Evolutionary conservation across 2,797 vertebrate species (phyloP).

Genomic region (Microctenopoma stevenorrisi): DNA sequence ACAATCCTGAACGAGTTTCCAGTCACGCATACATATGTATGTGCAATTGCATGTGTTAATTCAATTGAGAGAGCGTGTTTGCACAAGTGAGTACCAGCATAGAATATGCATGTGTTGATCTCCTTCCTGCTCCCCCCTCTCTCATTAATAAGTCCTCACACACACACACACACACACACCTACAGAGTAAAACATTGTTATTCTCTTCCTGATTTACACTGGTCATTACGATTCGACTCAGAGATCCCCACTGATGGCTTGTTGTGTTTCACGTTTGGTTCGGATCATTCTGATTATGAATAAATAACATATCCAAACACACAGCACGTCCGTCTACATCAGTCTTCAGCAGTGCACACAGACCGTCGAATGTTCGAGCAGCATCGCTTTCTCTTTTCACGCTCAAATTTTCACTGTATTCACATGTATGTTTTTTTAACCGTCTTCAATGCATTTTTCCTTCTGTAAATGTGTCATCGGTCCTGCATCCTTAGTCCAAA

Average conservation of each 20-base stretch:
- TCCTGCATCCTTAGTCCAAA: too few species aligned
- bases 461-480: too few species aligned
- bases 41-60: constrained; percentile 44
- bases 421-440: too few species aligned
- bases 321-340: constrained; percentile 49
- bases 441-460: too few species aligned
- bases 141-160: constrained; percentile 30
- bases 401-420: too few species aligned
- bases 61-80: constrained; percentile 21
- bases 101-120: constrained; percentile 55
- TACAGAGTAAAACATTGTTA: constrained; percentile 25
- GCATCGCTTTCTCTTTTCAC: too few species aligned
- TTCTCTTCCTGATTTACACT: constrained; percentile 41
- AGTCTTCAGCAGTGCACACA: neutral
- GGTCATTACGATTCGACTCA: constrained; percentile 71
- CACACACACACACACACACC: constrained; percentile 17
- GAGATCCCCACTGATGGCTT: constrained; percentile 53
- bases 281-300: constrained; percentile 69
- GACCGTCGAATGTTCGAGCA: too few species aligned
- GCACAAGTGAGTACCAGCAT: constrained; percentile 8
- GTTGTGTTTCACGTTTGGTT: constrained; percentile 62
- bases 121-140: constrained; percentile 7
- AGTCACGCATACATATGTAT: constrained; percentile 41
- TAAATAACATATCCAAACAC: constrained; percentile 69
- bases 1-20: constrained; percentile 31